These are phyloP conservation scores for Dynastes tityus DNA, from an alignment of 2,888 invertebrate species.

Conservation along the genomic window DNA sequence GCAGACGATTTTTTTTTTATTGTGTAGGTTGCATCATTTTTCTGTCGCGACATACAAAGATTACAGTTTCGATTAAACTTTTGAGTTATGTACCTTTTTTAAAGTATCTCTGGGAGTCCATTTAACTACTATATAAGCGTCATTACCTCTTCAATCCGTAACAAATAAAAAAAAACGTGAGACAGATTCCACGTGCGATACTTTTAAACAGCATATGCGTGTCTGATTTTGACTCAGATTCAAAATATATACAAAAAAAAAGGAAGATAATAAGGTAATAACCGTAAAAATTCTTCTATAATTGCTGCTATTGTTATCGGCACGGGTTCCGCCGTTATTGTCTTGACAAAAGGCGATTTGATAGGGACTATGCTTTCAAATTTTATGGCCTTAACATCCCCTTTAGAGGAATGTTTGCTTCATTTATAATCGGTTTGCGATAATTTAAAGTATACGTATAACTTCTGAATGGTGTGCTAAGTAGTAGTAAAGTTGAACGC, in stretches of 20 bases:
- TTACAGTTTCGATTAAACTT: conserved; percentile 8
- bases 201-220: conserved; percentile 5
- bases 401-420: not conserved
- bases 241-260: conserved; percentile 6
- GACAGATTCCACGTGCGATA: conserved; percentile 25
- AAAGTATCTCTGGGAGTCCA: not conserved
- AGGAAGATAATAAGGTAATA: conserved; percentile 20
- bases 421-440: not conserved
- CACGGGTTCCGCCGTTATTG: conserved; percentile 6
- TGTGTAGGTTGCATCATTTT: too few species aligned
- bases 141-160: conserved; percentile 15
- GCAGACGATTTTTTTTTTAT: too few species aligned
- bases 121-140: not conserved
- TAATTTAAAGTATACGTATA: conserved; percentile 5
- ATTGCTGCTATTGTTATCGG: conserved; percentile 24
- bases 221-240: not conserved
- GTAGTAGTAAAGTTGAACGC: too few species aligned
- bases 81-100: conserved; percentile 17
- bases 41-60: not conserved
- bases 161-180: not conserved
- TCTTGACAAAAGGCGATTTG: not conserved
- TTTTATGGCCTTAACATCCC: conserved; percentile 15
- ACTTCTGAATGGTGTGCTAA: too few species aligned
- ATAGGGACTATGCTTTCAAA: not conserved
- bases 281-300: conserved; percentile 26